Evolutionary conservation across 1,140 invertebrate species (phyloP), one percentile per base, ranked within the genome.

Genomic region (Cryptotermes secundus): DNA sequence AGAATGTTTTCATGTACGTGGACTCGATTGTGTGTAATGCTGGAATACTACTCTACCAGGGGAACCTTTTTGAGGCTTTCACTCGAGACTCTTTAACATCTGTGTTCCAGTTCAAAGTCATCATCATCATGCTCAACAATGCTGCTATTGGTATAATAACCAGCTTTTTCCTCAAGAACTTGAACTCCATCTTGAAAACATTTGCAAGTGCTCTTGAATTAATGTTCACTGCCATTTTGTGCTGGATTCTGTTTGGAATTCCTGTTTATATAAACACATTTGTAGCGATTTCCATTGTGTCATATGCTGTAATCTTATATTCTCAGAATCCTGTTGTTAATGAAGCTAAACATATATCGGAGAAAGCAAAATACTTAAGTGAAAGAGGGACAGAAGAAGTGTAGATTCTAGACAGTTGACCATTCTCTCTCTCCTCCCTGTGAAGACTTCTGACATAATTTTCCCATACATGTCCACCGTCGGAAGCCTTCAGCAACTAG

Each of bases 161-260:
- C 0, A 97, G 96, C 89, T 96, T 99, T 88, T 99, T 99, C 88
- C 91, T 99, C 2, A 96, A 96, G 88, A 96, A 94, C 86, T 92
- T 99, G 84, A 99, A 99, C 90, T 99, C 97, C 16, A 99, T 99
- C 87, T 90, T 99, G 79, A 99, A 99, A 91, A 98, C 96, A 16
- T 99, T 99, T 91, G 97, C 98, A 2, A 97, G 96, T 91, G 97
- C 97, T 45, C 91, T 99, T 86, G 98, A 99, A 89, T 89, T 99
- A 24, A 91, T 98, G 53, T 96, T 99, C 87, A 98, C 97, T 12
- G 97, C 97, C 19, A 90, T 98, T 10, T 91, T 98, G 0, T 97
- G 96, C 87, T 97, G 95, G 92, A 90, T 98, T 65, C 92, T 99
- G 80, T 98, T 99, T 89, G 93, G 92, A 86, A 98, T 98, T 89